Base-by-base conservation (phyloP, 2,113 vertebrate species). In the Nothocercus nigrocapillus region DNA sequence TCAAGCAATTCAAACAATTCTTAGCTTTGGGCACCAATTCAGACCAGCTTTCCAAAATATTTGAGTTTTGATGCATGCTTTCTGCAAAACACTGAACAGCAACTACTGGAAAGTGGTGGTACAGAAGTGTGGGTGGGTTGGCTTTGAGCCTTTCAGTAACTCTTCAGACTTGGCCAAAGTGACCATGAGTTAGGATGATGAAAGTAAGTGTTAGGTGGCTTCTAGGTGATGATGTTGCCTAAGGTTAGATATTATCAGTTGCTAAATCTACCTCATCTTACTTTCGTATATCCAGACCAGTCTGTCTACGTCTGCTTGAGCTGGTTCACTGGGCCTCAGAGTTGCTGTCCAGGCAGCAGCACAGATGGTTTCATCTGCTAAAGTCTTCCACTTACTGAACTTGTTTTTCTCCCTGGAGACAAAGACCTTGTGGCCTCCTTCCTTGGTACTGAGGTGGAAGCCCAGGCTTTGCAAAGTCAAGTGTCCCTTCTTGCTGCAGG, bases 401-500 rank as follows among this genome's bases (percentile, higher is more conserved):
- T 95, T 98, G 49, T 98, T 93, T 54, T 96, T 97, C 70, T 98
- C 97, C 45, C 63, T 97, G 0, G 98, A 98, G 69, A 99, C 84
- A 63, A 98, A 98, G 53, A 99, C 89, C 83, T 98, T 97, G 59
- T 97, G 97, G 25, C 98, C 97, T 38, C 97, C 94, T 34, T 96
- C 97, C 47, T 95, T 96, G 25, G 93, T 95, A 62, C 96, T 97
- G 15, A 99, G 98, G 94, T 99, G 96, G 27, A 99, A 95, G 27
- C 97, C 97, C 27, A 94, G 89, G 47, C 96, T 96, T 8, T 94
- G 92, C 42, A 98, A 94, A 21, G 96, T 98, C 80, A 99, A 82
- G n/a, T 98, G 98, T 27, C 99, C 98, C 90, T 97, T 98, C 93
- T 97, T 98, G 92, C 98, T 98, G 95, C 98, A 99, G 63, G 90